Evolutionary conservation across 2,888 invertebrate genomes (phyloP).

Genomic region (Drosophila mettleri): DNA sequence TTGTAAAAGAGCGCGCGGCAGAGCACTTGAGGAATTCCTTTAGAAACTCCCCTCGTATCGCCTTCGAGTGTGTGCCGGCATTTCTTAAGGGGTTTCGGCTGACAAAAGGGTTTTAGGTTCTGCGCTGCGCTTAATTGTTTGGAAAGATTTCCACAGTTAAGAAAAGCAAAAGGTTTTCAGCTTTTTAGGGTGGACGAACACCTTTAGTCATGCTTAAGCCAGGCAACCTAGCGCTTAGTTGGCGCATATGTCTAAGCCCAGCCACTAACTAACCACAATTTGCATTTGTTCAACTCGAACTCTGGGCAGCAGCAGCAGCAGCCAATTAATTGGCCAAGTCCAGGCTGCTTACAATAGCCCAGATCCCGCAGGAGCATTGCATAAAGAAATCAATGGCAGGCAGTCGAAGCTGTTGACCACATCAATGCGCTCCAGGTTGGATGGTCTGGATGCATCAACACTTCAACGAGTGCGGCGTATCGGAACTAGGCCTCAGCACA

Average conservation of each 20-base stretch:
- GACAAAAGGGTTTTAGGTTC: slow-evolving; percentile 58
- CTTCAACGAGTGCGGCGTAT: slow-evolving; percentile 73
- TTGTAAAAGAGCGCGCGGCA: slow-evolving; percentile 51
- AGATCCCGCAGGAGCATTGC: slow-evolving; percentile 36
- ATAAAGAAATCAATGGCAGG: slow-evolving; percentile 65
- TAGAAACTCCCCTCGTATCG: slow-evolving; percentile 55
- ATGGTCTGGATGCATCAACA: slow-evolving; percentile 78
- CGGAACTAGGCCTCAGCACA: slow-evolving; percentile 56
- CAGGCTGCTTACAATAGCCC: slow-evolving; percentile 50
- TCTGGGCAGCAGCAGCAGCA: slow-evolving; percentile 31
- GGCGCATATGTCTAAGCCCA: slow-evolving; percentile 25
- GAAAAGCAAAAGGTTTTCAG: not conserved
- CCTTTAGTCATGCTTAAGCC: not conserved
- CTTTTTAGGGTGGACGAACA: not conserved
- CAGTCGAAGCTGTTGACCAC: slow-evolving; percentile 38
- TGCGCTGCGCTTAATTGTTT: slow-evolving; percentile 66
- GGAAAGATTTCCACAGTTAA: slow-evolving; percentile 56
- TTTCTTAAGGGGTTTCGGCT: slow-evolving; percentile 46
- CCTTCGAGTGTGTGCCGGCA: slow-evolving; percentile 75
- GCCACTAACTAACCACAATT: slow-evolving; percentile 73
- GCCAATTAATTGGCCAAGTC: slow-evolving; percentile 68
- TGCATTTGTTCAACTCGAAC: slow-evolving; percentile 52
- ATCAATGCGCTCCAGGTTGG: slow-evolving; percentile 50
- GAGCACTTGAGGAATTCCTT: slow-evolving; percentile 68
- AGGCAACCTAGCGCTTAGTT: not conserved